phyloP scores from a whole-genome alignment of 1,140 invertebrate species.

The Lanistes nyassanus region DNA sequence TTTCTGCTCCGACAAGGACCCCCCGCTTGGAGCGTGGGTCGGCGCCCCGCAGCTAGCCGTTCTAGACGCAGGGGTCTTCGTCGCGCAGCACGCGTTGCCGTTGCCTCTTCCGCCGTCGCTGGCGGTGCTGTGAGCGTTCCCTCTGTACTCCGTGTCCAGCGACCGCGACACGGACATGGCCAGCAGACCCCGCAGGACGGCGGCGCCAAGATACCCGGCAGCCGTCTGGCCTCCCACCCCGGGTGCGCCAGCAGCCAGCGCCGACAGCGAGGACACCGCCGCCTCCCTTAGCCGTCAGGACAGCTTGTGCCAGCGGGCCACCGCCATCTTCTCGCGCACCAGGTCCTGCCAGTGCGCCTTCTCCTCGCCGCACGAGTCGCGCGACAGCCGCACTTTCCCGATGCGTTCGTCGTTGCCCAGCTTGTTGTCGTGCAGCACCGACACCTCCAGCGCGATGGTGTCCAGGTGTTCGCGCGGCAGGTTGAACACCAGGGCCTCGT shows the following conservation, averaged over 20 bases:
- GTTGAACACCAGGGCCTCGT: constrained; percentile 60
- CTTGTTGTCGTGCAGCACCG: constrained; percentile 61
- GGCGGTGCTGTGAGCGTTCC: neutral
- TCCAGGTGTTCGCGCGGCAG: constrained; percentile 61
- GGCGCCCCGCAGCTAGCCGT: neutral
- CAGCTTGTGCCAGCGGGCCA: constrained; percentile 51
- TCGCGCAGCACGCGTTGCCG: neutral
- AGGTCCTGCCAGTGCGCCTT: constrained; percentile 57
- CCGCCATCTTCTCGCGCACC: constrained; percentile 43
- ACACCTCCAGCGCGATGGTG: constrained; percentile 51
- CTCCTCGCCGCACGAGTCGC: constrained; percentile 53
- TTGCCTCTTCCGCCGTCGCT: neutral
- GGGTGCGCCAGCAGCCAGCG: neutral
- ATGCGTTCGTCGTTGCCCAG: constrained; percentile 61
- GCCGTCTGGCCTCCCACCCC: constrained; percentile 9
- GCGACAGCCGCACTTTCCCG: constrained; percentile 51
- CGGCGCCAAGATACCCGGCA: constrained; percentile 18
- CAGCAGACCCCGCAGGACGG: constrained; percentile 19
- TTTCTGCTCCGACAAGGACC: neutral
- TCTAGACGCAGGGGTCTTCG: neutral
- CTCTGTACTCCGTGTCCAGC: constrained; percentile 18
- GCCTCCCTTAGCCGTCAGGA: constrained; percentile 29
- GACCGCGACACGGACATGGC: constrained; percentile 20
- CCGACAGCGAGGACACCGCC: constrained; percentile 10
- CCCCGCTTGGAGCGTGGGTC: too few species aligned